These are phyloP conservation scores for Poecilia picta DNA, from an alignment of 2,797 vertebrate genomes.

Conservation along the genomic window DNA sequence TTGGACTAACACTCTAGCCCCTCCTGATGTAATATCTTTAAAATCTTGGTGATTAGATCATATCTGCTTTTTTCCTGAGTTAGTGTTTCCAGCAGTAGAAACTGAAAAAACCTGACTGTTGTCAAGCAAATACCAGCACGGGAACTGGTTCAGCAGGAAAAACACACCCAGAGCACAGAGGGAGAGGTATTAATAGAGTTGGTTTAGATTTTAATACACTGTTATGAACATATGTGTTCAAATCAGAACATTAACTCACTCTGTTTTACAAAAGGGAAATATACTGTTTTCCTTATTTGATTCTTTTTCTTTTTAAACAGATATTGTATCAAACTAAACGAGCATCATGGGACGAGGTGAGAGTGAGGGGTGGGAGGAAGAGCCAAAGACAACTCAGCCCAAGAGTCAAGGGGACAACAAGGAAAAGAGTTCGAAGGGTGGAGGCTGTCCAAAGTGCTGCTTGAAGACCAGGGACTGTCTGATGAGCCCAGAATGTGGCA, in stretches of 20 bases:
- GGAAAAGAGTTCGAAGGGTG: slow-evolving; percentile 1
- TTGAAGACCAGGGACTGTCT: slow-evolving; percentile 60
- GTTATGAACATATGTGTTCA: not conserved
- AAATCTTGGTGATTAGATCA: not conserved
- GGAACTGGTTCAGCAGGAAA: not conserved
- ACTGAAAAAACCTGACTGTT: not conserved
- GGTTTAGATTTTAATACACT: not conserved
- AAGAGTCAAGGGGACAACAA: not conserved
- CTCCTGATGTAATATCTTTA: not conserved
- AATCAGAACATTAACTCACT: not conserved
- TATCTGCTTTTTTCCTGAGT: not conserved
- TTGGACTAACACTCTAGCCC: not conserved
- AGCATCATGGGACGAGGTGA: slow-evolving; percentile 58
- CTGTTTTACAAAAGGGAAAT: slow-evolving; percentile 11
- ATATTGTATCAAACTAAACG: not conserved
- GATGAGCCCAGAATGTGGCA: slow-evolving; percentile 75
- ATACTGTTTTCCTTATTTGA: not conserved
- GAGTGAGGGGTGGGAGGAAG: slow-evolving; percentile 61
- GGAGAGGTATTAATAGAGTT: not conserved
- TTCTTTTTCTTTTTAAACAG: not conserved
- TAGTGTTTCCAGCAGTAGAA: not conserved
- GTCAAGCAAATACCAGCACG: not conserved
- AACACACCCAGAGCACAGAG: not conserved
- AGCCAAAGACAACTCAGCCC: slow-evolving; percentile 57
- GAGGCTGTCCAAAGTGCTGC: slow-evolving; percentile 71